A percentile compares a stretch with the other conserved stretches of the same genome.
These are phyloP conservation scores for Crocallis elinguaria DNA, from an alignment of 2,888 invertebrate species.

Conservation along the genomic window DNA sequence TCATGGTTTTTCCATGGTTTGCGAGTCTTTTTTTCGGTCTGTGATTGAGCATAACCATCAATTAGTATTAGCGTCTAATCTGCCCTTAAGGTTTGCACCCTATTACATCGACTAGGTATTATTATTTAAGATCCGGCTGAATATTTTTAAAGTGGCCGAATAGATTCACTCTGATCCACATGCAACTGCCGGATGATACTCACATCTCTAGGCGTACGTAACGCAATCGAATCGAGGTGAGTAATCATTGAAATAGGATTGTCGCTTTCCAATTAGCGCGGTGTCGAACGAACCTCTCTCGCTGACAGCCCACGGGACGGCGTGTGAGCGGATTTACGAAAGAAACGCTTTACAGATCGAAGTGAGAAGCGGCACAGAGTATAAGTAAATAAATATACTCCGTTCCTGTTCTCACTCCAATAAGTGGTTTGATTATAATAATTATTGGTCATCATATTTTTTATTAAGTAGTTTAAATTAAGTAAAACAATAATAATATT, in stretches of 20 bases:
- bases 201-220: conserved; percentile 41
- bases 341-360: conserved; percentile 16
- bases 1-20: no score
- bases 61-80: no score
- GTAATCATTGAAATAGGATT: conserved; percentile 80
- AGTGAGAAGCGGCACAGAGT: not conserved
- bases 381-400: not conserved
- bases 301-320: conserved; percentile 45
- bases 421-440: no score
- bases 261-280: conserved; percentile 78
- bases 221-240: conserved; percentile 56
- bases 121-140: no score
- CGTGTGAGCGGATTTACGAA: conserved; percentile 15
- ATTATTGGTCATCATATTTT: no score
- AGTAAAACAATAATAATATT: no score
- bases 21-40: no score
- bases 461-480: no score
- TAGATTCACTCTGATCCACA: not conserved
- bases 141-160: not conserved
- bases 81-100: no score
- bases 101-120: no score
- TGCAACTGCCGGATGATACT: conserved; percentile 6
- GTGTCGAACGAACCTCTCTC: conserved; percentile 57
- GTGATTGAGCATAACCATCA: no score
- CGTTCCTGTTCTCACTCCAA: no score